These are phyloP conservation scores for Zophobas morio DNA, from an alignment of 1,140 invertebrate species.

Conservation along the genomic window DNA sequence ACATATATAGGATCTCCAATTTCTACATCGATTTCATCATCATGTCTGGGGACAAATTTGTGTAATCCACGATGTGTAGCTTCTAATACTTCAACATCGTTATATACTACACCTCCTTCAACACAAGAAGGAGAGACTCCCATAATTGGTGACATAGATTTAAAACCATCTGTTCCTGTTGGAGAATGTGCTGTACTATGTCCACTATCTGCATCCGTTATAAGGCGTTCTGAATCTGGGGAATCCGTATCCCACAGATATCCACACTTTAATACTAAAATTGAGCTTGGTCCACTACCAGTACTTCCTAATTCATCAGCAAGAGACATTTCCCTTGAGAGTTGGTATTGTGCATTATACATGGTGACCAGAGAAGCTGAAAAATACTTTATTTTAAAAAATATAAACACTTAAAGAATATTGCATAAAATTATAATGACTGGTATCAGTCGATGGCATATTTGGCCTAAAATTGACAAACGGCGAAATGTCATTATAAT, in stretches of 20 bases:
- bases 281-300: slow-evolving; percentile 71
- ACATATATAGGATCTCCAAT: slow-evolving; percentile 98
- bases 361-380: slow-evolving; percentile 70
- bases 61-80: slow-evolving; percentile 95
- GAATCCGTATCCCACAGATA: slow-evolving; percentile 86
- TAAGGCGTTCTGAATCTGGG: slow-evolving; percentile 86
- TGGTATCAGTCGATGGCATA: no score
- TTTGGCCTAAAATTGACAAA: no score
- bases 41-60: slow-evolving; percentile 94
- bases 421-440: neutral
- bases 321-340: slow-evolving; percentile 73
- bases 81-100: slow-evolving; percentile 90
- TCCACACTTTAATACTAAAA: slow-evolving; percentile 82
- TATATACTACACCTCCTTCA: slow-evolving; percentile 80
- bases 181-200: slow-evolving; percentile 92
- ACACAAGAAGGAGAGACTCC: slow-evolving; percentile 69
- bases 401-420: neutral
- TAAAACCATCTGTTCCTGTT: slow-evolving; percentile 78
- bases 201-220: slow-evolving; percentile 87
- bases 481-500: no score
- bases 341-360: slow-evolving; percentile 62
- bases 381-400: slow-evolving; percentile 55
- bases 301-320: slow-evolving; percentile 77
- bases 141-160: slow-evolving; percentile 84
- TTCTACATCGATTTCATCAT: slow-evolving; percentile 96